Conservation (phyloP, 2,797 vertebrate genomes). For the Emydoidea blandingii region DNA sequence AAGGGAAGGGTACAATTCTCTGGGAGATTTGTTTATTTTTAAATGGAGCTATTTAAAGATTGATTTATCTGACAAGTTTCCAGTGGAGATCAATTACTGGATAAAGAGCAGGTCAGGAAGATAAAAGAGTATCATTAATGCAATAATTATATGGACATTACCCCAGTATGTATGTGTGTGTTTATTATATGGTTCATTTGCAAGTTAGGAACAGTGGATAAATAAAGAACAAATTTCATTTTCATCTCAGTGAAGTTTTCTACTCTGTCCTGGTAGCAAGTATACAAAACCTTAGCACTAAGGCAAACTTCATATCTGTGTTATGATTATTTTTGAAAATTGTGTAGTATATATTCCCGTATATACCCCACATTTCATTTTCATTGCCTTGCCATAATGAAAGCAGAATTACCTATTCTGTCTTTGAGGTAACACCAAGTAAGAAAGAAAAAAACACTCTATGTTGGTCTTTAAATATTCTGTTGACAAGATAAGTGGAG, state of each 20-base stretch:
- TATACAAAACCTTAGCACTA: not conserved
- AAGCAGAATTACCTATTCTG: not conserved
- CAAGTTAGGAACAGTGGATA: not conserved
- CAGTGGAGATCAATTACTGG: not conserved
- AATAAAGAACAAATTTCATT: constrained; percentile 8
- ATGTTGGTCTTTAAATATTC: not conserved
- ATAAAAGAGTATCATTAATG: not conserved
- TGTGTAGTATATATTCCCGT: not conserved
- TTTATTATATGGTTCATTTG: not conserved
- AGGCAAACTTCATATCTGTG: not conserved
- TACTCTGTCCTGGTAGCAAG: not conserved
- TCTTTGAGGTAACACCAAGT: not conserved
- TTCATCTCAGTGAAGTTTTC: not conserved
- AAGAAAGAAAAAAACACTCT: not conserved
- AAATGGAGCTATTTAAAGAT: not conserved
- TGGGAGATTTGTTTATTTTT: not conserved
- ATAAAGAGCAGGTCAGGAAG: constrained; percentile 2
- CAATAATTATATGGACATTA: not conserved
- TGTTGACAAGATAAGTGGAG: not conserved
- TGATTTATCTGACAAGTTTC: not conserved
- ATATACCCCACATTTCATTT: constrained; percentile 1
- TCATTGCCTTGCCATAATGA: not conserved
- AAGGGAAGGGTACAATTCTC: not conserved
- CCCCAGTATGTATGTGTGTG: not conserved
- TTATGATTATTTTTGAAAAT: not conserved